A percentile compares a stretch with the other conserved stretches of the same genome.
Evolutionary conservation across 2,113 vertebrate species (phyloP).

Genomic region (Thalassarche chlororhynchos): DNA sequence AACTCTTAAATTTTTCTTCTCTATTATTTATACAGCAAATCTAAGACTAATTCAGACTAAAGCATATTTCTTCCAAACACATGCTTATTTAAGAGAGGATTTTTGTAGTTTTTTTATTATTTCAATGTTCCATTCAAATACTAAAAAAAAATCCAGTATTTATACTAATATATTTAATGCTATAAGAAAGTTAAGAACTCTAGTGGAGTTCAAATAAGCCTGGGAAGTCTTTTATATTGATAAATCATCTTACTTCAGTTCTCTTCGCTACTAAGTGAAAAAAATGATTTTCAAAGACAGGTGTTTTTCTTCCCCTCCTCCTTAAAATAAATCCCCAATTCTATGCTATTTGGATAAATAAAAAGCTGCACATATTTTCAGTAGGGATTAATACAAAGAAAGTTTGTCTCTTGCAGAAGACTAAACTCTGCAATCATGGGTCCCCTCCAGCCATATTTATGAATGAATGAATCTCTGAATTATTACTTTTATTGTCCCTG

Average conservation of each 20-base stretch:
- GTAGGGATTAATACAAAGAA: not conserved
- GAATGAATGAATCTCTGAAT: not conserved
- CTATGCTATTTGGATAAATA: not conserved
- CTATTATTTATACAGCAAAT: not conserved
- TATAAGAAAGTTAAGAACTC: not conserved
- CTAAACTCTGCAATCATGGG: not conserved
- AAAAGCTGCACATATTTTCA: not conserved
- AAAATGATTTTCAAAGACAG: not conserved
- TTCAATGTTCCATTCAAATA: not conserved
- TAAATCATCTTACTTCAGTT: not conserved
- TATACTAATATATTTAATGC: not conserved
- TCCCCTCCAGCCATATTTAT: not conserved
- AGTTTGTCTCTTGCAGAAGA: not conserved
- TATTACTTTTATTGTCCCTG: slow-evolving; percentile 3
- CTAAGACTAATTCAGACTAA: not conserved
- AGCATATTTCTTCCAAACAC: not conserved
- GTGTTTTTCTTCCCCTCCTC: not conserved
- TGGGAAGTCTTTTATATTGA: not conserved
- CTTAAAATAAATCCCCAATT: not conserved
- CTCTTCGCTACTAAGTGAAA: not conserved
- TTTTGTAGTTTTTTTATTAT: not conserved
- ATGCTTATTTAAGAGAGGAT: not conserved
- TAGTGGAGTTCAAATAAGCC: not conserved
- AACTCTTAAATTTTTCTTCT: not conserved
- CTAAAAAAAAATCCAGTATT: not conserved